These are phyloP conservation scores for Hermetia illucens DNA, from an alignment of 1,140 invertebrate genomes.

Conservation along the genomic window DNA sequence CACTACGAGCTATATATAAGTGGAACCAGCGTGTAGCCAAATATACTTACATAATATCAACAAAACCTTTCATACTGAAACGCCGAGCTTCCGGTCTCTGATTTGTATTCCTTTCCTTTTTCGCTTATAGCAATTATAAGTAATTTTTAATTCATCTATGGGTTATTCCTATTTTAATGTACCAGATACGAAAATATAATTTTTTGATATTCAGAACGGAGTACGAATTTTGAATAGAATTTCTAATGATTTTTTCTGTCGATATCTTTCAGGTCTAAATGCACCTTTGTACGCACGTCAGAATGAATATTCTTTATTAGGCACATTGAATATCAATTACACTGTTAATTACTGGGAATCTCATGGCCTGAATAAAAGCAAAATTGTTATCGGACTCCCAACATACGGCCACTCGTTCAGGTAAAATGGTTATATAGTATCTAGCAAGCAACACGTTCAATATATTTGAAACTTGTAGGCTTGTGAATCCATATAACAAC, in stretches of 20 bases:
- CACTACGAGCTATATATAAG: too few species aligned
- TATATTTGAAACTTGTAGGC: slow-evolving; percentile 27
- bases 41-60: too few species aligned
- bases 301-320: slow-evolving; percentile 47
- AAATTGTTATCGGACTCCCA: slow-evolving; percentile 78
- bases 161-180: not conserved
- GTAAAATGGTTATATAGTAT: slow-evolving; percentile 22
- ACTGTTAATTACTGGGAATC: slow-evolving; percentile 64
- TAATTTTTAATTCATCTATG: not conserved
- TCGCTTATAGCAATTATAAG: not conserved
- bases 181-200: too few species aligned
- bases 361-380: slow-evolving; percentile 65
- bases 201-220: slow-evolving; percentile 1
- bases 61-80: too few species aligned
- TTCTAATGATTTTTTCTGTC: not conserved
- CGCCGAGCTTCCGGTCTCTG: too few species aligned
- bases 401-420: slow-evolving; percentile 76
- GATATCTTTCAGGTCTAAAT: slow-evolving; percentile 41
- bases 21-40: too few species aligned
- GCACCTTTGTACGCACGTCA: slow-evolving; percentile 52
- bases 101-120: not conserved
- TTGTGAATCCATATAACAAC: slow-evolving; percentile 51
- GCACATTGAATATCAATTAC: slow-evolving; percentile 69
- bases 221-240: not conserved
- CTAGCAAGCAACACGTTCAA: not conserved